Base-by-base conservation (phyloP, 2,888 invertebrate species). In the Melieria crassipennis region DNA sequence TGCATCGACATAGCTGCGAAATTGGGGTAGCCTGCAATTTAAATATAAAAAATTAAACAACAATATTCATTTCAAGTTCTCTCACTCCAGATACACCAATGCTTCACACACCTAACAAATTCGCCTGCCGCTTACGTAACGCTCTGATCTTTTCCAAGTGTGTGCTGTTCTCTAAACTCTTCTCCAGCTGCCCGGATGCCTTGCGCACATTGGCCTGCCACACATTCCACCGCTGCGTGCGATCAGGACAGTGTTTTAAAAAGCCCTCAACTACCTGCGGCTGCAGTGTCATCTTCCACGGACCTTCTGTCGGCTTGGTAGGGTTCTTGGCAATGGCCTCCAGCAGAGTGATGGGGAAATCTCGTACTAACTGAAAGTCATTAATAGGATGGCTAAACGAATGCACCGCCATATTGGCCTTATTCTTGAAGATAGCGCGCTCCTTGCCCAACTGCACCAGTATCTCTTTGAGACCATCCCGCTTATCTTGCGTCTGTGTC, bases 1-100 rank as follows among this genome's bases (percentile, higher is more conserved):
- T 94, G 92, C 95, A 98, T 95, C 52, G 94, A 95, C 92, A 97
- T 92, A 55, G 96, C 92, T 0, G 91, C 92, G 86, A 88, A 97
- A 68, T 90, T 91, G 74, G 92, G 89, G 84, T 91, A 98, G 0
- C 97, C 75, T 75, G 61, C 3, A 61, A 60, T 13, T 55, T 30
- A 30, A 30, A 30, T 30, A 30, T 30, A 30, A 1, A 30, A 30
- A 30, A 30, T 30, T 30, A 30, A 30, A 30, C 30, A 30, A 30
- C 30, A 30, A 30, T 30, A 30, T 30, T 30, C 47, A 47, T 46
- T 11, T 47, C 5, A 16, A 16, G 7, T 5, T 30, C 43, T 43
- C 3, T 16, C 13, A 16, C 42, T 4, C 11, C 7, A 30, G 11
- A 9, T 30, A 1, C n/a, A 16, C 2, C 7, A 10, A 7, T 16